Evolutionary conservation across 2,888 invertebrate genomes (phyloP).

Genomic region (Vannuccia rotundouncinata): DNA sequence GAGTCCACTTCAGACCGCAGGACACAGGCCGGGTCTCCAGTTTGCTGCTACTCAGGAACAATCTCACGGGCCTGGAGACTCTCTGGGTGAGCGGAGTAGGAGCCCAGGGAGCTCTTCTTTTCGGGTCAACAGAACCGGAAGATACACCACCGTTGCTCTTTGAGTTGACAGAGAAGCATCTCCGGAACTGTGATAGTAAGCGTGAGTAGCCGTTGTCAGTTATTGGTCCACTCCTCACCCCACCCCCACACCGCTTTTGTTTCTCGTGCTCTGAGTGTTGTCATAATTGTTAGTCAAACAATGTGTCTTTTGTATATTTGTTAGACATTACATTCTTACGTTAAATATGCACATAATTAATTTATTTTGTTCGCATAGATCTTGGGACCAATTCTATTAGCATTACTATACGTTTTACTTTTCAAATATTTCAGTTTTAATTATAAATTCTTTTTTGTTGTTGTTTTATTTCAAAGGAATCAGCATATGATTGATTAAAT

Average conservation of each 20-base stretch:
- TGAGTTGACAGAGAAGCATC: conserved; percentile 68
- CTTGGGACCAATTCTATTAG: no score
- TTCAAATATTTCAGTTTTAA: not conserved
- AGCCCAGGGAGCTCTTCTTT: conserved; percentile 75
- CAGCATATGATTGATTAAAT: no score
- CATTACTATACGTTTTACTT: not conserved
- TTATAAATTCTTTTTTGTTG: not conserved
- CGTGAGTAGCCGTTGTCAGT: conserved; percentile 40
- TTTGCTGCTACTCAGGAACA: conserved; percentile 65
- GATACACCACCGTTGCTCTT: conserved; percentile 70
- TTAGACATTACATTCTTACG: no score
- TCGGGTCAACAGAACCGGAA: conserved; percentile 76
- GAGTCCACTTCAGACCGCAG: conserved; percentile 58
- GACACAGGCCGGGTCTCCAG: conserved; percentile 45
- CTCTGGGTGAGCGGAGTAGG: conserved; percentile 75
- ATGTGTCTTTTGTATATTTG: no score
- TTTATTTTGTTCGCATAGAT: no score
- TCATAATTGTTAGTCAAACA: no score
- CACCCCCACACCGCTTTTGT: no score
- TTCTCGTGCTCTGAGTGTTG: no score
- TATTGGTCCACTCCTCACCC: not conserved
- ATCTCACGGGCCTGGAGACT: conserved; percentile 81
- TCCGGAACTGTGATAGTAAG: conserved; percentile 63
- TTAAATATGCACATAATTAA: no score
- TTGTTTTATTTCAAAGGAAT: no score